Evolutionary conservation across 2,888 invertebrate species (phyloP).

Genomic region (Hesperia comma): DNA sequence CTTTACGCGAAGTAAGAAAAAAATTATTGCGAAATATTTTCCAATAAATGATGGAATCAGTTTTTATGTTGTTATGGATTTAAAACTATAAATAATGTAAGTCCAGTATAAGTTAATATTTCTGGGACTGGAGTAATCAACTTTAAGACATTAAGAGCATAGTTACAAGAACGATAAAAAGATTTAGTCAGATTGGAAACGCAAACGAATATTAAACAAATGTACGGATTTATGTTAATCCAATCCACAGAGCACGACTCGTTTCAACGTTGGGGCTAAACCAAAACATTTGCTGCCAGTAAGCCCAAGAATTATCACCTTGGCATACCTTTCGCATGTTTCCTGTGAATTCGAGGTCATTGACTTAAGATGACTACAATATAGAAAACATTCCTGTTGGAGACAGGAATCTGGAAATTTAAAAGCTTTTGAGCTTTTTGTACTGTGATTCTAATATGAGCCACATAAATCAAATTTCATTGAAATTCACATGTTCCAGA

Average conservation of each 20-base stretch:
- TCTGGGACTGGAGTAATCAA: background rate
- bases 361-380: constrained; percentile 64
- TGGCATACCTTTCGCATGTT: constrained; percentile 69
- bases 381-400: constrained; percentile 37
- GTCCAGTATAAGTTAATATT: too few species aligned
- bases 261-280: constrained; percentile 29
- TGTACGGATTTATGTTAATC: constrained; percentile 25
- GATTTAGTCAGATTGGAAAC: background rate
- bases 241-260: constrained; percentile 31
- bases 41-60: too few species aligned
- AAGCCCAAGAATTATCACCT: constrained; percentile 64
- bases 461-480: background rate
- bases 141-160: background rate
- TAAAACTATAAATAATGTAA: too few species aligned
- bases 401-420: background rate
- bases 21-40: too few species aligned
- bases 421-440: background rate
- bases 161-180: background rate
- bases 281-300: constrained; percentile 54
- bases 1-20: too few species aligned
- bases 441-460: background rate
- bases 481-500: background rate
- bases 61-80: too few species aligned
- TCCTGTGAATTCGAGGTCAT: constrained; percentile 62
- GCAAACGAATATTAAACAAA: constrained; percentile 9